Evolutionary conservation across 2,113 vertebrate genomes (phyloP).

Genomic region (Cochlearius cochlearius): DNA sequence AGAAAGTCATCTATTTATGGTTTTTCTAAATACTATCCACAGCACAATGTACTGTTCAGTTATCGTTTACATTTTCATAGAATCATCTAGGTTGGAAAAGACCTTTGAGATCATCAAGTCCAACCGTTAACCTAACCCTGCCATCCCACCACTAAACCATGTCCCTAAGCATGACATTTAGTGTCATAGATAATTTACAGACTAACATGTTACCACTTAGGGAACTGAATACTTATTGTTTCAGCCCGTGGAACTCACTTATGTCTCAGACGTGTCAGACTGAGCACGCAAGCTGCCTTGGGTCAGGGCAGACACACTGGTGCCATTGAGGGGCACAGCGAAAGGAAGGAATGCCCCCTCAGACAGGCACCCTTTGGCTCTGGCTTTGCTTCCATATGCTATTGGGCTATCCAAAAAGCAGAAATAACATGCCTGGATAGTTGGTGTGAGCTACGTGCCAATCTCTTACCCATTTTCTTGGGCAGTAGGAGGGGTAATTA

Average conservation of each 20-base stretch:
- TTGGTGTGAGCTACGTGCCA: background rate
- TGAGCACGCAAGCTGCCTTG: background rate
- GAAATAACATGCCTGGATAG: background rate
- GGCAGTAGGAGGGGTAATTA: background rate
- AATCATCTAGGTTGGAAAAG: too few species aligned
- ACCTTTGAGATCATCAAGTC: too few species aligned
- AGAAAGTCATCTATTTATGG: background rate
- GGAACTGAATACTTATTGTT: background rate
- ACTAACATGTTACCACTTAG: background rate
- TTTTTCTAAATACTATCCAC: background rate
- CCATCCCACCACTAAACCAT: too few species aligned
- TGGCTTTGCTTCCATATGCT: background rate
- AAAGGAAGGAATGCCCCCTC: background rate
- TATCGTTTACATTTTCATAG: background rate
- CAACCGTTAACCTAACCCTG: too few species aligned
- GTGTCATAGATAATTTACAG: background rate
- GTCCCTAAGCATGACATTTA: too few species aligned
- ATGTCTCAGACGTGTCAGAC: accelerated
- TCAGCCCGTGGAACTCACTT: background rate
- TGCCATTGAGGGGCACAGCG: accelerated
- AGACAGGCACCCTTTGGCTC: background rate
- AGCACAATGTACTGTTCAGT: background rate
- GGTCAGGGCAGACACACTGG: accelerated
- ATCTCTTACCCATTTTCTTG: background rate
- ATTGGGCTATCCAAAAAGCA: background rate